Conservation (phyloP, 2,797 vertebrate species). For the Darevskia mixta region DNA sequence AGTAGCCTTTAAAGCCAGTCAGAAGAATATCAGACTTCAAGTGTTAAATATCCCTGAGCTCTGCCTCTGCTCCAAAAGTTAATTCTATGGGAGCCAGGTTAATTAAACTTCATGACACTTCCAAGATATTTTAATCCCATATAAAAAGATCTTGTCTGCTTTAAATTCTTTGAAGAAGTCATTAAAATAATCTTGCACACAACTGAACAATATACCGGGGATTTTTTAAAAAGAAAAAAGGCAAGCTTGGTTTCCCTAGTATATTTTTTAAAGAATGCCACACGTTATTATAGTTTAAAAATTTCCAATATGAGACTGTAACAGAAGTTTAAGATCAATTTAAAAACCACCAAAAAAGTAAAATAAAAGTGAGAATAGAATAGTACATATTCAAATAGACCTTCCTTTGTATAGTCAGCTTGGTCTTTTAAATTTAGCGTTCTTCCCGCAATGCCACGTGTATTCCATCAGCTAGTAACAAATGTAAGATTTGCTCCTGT, state of each 20-base stretch:
- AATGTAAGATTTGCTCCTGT: not conserved
- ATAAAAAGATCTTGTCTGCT: not conserved
- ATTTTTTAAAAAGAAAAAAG: not conserved
- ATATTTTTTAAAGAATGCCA: not conserved
- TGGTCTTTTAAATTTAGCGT: not conserved
- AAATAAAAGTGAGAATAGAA: not conserved
- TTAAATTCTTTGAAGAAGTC: not conserved
- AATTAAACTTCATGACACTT: not conserved
- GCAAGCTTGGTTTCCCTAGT: not conserved
- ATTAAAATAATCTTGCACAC: not conserved
- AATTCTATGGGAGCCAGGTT: not conserved
- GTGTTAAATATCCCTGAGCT: not conserved
- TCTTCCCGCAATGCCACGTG: not conserved
- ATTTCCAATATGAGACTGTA: not conserved
- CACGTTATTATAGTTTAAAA: not conserved
- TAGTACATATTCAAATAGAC: not conserved
- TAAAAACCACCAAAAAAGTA: not conserved
- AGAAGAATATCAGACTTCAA: not conserved
- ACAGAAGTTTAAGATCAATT: not conserved
- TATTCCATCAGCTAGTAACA: not conserved
- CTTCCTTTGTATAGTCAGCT: not conserved
- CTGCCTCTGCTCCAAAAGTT: not conserved
- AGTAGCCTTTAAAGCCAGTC: not conserved
- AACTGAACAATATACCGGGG: not conserved
- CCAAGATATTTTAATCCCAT: not conserved